A percentile compares a stretch with the other conserved stretches of the same genome.
These are phyloP conservation scores for Scophthalmus maximus DNA, from an alignment of 2,113 vertebrate genomes.

Conservation along the genomic window DNA sequence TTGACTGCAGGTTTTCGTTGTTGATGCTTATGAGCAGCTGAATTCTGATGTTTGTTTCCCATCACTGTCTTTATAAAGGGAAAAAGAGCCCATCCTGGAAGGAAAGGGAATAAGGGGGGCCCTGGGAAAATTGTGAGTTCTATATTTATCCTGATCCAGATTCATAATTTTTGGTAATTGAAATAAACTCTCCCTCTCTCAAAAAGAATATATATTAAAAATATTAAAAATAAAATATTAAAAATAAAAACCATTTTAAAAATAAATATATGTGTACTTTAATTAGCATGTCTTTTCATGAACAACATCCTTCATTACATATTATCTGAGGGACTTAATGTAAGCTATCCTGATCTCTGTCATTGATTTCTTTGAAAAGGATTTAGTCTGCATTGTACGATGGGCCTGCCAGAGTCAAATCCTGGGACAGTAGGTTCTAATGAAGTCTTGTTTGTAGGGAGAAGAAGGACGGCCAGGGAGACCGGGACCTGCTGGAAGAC, in stretches of 20 bases:
- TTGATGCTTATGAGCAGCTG: background rate
- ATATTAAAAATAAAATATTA: too few species aligned
- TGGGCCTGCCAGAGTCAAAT: too few species aligned
- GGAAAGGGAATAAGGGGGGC: slow-evolving; percentile 71
- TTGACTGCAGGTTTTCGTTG: background rate
- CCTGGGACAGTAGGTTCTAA: background rate
- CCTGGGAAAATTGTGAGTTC: slow-evolving; percentile 75
- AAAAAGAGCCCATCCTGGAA: slow-evolving; percentile 53
- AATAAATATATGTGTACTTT: too few species aligned
- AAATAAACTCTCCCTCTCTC: too few species aligned
- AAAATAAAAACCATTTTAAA: too few species aligned
- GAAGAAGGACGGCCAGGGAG: slow-evolving; percentile 63
- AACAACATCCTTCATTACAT: too few species aligned
- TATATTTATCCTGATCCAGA: background rate
- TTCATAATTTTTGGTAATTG: background rate
- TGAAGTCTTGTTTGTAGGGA: slow-evolving; percentile 66
- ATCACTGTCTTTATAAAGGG: slow-evolving; percentile 69
- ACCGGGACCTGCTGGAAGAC: slow-evolving; percentile 64
- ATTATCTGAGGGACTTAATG: too few species aligned
- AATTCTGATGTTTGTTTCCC: background rate
- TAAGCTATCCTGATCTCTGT: too few species aligned
- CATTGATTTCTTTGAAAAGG: too few species aligned
- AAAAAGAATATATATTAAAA: too few species aligned
- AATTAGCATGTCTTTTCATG: too few species aligned
- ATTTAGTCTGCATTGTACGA: too few species aligned